phyloP scores from a whole-genome alignment of 35 echinoderm and acorn worm genomes.

The Ophiothrix spiculata region DNA sequence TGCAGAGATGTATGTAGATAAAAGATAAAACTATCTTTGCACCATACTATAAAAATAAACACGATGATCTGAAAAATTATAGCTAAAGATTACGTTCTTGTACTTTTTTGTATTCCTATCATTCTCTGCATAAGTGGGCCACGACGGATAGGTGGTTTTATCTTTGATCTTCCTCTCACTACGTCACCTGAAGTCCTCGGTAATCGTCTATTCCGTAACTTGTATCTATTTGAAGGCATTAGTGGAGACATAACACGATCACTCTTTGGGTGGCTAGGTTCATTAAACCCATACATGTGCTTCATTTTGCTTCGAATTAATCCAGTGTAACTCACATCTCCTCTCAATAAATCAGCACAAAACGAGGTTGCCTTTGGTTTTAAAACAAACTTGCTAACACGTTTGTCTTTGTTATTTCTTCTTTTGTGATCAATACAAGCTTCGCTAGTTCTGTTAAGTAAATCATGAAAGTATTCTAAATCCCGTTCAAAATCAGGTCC shows the following conservation, averaged over 20 bases:
- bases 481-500: constrained; percentile 47
- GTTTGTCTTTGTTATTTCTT: not conserved
- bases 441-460: not conserved
- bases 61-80: no score
- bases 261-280: not conserved
- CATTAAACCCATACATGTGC: constrained; percentile 1
- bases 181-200: not conserved
- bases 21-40: no score
- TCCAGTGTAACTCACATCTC: constrained; percentile 30
- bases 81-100: no score
- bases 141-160: not conserved
- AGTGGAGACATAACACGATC: not conserved
- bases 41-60: no score
- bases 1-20: no score
- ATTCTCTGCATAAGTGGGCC: not conserved
- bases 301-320: constrained; percentile 28
- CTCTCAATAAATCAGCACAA: constrained; percentile 21
- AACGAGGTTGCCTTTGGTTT: constrained; percentile 28
- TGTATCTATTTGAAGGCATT: not conserved
- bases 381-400: not conserved
- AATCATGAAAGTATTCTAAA: constrained; percentile 15
- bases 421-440: constrained; percentile 39
- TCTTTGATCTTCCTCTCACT: not conserved
- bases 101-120: not conserved
- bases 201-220: no score